Evolutionary conservation across 2,797 vertebrate genomes (phyloP).

Genomic region (Microcaecilia unicolor): DNA sequence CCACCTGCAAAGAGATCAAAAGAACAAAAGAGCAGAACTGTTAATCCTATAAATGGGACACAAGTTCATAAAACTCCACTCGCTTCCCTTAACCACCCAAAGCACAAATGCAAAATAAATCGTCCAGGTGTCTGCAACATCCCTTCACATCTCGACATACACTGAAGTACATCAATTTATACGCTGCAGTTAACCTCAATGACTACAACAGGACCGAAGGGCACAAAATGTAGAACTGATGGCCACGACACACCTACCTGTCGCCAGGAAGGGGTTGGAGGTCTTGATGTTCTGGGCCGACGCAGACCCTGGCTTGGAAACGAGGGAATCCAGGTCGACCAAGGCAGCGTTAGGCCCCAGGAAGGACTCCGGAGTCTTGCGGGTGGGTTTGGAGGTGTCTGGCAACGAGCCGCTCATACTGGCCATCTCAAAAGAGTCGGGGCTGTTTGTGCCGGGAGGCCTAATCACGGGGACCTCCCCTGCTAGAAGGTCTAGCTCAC

Average conservation of each 20-base stretch:
- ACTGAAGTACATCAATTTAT: too few relatives aligned
- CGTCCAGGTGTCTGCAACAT: too few relatives aligned
- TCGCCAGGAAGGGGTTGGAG: constrained; percentile 11
- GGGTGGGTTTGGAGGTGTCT: constrained; percentile 55
- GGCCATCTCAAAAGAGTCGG: constrained; percentile 75
- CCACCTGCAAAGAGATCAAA: neutral
- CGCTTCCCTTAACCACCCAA: too few relatives aligned
- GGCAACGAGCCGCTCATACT: constrained; percentile 35
- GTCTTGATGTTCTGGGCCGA: constrained; percentile 5
- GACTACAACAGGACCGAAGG: too few relatives aligned
- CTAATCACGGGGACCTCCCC: constrained; percentile 33
- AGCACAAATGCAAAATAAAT: too few relatives aligned
- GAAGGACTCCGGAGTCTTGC: constrained; percentile 87
- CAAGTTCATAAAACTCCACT: too few relatives aligned
- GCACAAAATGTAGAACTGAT: too few relatives aligned
- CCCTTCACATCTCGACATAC: too few relatives aligned
- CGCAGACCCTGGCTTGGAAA: constrained; percentile 68
- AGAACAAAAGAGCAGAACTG: neutral
- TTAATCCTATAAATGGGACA: too few relatives aligned
- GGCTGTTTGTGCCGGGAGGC: constrained; percentile 25
- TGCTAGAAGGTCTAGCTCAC: constrained; percentile 63
- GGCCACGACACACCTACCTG: too few relatives aligned
- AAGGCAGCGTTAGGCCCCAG: constrained; percentile 83
- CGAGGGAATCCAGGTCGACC: constrained; percentile 81
- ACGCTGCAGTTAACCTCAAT: too few relatives aligned